Evolutionary conservation across 2,888 invertebrate species (phyloP).

Genomic region (Parasteatoda lunata): DNA sequence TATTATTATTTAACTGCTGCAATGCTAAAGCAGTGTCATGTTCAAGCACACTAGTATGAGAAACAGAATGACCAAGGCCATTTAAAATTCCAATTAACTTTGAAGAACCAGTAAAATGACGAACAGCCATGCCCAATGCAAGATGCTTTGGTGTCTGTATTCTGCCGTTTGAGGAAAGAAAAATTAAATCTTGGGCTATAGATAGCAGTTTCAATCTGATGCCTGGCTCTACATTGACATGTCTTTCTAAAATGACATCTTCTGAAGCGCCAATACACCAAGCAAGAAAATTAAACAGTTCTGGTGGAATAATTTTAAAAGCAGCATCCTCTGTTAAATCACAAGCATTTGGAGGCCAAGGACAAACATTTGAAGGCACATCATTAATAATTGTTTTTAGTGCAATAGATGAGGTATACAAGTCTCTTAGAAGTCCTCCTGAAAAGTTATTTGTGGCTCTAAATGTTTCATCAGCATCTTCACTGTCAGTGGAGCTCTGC

Average conservation of each 20-base stretch:
- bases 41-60: too few relatives aligned
- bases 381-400: neutral
- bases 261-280: conserved; percentile 9
- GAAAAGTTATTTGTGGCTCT: too few relatives aligned
- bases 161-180: conserved; percentile 1
- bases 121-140: conserved; percentile 14
- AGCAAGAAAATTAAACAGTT: conserved; percentile 7
- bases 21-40: too few relatives aligned
- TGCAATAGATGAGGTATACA: too few relatives aligned
- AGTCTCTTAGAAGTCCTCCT: too few relatives aligned
- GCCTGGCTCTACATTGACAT: too few relatives aligned
- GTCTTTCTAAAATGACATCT: too few relatives aligned
- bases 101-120: conserved; percentile 18
- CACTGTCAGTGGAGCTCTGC: neutral
- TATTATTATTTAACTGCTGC: too few relatives aligned
- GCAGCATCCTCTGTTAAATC: neutral
- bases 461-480: too few relatives aligned
- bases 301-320: neutral
- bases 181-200: too few relatives aligned
- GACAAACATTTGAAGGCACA: too few relatives aligned
- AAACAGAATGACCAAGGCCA: conserved; percentile 15
- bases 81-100: conserved; percentile 9
- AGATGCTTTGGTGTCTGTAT: conserved; percentile 4
- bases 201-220: too few relatives aligned
- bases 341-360: neutral